phyloP scores from a whole-genome alignment of 1,140 invertebrate genomes.

The Thaumetopoea pityocampa region DNA sequence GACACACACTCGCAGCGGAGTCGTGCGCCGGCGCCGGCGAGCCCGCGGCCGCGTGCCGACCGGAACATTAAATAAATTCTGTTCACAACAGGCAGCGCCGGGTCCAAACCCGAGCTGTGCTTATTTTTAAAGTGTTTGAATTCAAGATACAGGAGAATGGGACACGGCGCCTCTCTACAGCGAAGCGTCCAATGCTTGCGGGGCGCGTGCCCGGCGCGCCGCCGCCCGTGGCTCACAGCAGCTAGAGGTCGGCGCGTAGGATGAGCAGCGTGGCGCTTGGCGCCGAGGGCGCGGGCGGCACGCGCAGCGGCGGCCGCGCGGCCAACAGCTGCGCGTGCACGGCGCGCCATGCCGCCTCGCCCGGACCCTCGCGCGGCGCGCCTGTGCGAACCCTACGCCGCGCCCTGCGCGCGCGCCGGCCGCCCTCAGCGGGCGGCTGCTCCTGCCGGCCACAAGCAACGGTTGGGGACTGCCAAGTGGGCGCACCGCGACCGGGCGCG shows the following conservation, averaged over 20 bases:
- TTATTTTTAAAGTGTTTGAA: too few species aligned
- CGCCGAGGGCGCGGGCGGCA: conserved; percentile 25
- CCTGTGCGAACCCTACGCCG: not conserved
- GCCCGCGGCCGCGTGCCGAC: too few species aligned
- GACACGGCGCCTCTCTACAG: too few species aligned
- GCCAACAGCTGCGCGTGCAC: conserved; percentile 45
- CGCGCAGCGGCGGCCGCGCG: conserved; percentile 18
- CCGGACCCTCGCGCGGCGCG: not conserved
- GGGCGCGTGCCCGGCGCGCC: not conserved
- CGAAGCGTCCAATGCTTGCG: too few species aligned
- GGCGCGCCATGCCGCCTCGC: conserved; percentile 46
- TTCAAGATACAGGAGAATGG: too few species aligned
- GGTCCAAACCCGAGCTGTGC: too few species aligned
- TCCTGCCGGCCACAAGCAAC: not conserved
- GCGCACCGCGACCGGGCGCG: conserved; percentile 3
- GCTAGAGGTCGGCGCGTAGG: conserved; percentile 42
- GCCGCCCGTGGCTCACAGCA: not conserved
- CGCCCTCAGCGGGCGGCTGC: not conserved
- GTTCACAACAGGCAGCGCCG: too few species aligned
- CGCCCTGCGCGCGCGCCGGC: conserved; percentile 2
- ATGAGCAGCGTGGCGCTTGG: conserved; percentile 42
- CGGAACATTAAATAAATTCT: too few species aligned
- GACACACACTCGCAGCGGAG: too few species aligned
- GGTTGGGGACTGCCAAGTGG: not conserved
- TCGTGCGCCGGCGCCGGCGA: too few species aligned